Percentiles rank a stretch among this genome's conserved stretches.
phyloP scores from a whole-genome alignment of 2,113 vertebrate genomes.

The Eulemur rufifrons region DNA sequence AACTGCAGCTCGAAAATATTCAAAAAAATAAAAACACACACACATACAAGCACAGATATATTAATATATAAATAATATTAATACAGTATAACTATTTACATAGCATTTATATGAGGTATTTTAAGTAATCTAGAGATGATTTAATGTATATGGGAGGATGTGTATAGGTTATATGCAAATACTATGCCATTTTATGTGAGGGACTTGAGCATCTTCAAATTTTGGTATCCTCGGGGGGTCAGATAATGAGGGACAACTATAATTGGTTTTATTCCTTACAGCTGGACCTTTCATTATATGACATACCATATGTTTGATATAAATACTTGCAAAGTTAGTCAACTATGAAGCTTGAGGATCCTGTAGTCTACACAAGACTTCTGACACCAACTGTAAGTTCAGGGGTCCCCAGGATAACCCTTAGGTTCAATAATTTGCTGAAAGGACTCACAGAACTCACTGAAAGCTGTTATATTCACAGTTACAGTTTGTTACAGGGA shows the following conservation, averaged over 20 bases:
- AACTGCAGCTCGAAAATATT: neutral
- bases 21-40: neutral
- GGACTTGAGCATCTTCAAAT: neutral
- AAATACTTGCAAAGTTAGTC: neutral
- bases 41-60: neutral
- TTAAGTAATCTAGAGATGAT: neutral
- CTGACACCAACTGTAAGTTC: neutral
- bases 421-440: neutral
- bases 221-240: neutral
- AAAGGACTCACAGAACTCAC: neutral
- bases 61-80: too few relatives aligned
- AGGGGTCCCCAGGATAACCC: neutral
- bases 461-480: neutral
- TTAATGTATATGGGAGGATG: neutral
- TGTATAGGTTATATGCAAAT: neutral
- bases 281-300: neutral
- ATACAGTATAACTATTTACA: neutral
- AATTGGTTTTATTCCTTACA: conserved; percentile 8
- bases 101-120: neutral
- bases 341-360: neutral
- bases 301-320: neutral
- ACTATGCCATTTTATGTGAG: neutral
- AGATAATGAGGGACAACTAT: neutral
- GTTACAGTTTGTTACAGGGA: neutral
- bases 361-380: neutral